Evolutionary conservation across 2,113 vertebrate genomes (phyloP).

Genomic region (Pelusios castaneus): DNA sequence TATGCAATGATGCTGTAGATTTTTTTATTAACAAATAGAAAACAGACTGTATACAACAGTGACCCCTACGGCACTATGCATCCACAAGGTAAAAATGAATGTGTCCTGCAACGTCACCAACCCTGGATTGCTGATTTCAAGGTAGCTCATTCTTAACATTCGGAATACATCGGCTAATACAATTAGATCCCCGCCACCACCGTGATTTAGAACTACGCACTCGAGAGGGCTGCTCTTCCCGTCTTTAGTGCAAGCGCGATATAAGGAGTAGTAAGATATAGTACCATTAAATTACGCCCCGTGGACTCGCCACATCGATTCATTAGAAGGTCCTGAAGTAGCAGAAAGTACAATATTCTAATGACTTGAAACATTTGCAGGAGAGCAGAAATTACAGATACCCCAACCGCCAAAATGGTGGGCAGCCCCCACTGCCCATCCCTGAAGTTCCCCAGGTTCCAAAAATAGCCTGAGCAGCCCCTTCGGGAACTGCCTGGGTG

Average conservation of each 20-base stretch:
- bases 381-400: constrained; percentile 76
- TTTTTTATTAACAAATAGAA: constrained; percentile 97
- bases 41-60: constrained; percentile 96
- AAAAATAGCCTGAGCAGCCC: constrained; percentile 19
- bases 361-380: constrained; percentile 86
- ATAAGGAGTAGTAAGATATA: constrained; percentile 85
- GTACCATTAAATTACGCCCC: constrained; percentile 89
- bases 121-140: constrained; percentile 80
- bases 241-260: constrained; percentile 80
- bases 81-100: constrained; percentile 99
- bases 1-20: constrained; percentile 89
- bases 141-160: constrained; percentile 73
- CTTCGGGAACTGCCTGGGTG: constrained; percentile 54
- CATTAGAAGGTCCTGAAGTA: constrained; percentile 81
- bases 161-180: constrained; percentile 75
- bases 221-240: constrained; percentile 76
- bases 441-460: constrained; percentile 67
- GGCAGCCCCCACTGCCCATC: constrained; percentile 71
- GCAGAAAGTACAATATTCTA: constrained; percentile 82
- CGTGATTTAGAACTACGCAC: constrained; percentile 83
- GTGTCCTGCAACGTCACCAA: constrained; percentile 82
- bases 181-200: constrained; percentile 83
- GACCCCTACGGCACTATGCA: constrained; percentile 89
- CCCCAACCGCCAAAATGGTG: constrained; percentile 67
- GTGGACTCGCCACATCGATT: constrained; percentile 90